Base-by-base conservation (phyloP, 2,888 invertebrate species). In the Philereme transversata region DNA sequence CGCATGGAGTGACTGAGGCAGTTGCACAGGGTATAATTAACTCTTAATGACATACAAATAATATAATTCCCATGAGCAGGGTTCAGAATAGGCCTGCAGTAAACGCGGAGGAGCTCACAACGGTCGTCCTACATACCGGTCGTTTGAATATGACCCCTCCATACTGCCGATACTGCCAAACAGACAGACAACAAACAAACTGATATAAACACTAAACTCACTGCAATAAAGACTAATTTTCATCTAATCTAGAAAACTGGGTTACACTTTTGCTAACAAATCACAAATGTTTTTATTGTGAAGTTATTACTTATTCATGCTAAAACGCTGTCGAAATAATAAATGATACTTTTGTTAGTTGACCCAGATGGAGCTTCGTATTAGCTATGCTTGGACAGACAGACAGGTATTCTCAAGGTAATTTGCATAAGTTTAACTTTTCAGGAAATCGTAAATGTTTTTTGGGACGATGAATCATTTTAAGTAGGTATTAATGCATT, bases 111-210 rank as follows among this genome's bases (percentile, higher is more conserved):
- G 66, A 57, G 55, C 61, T 35, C 33, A 43, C 67, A 87, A 83
- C 86, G 86, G 85, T 82, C 82, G 88, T 78, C 89, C 88, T 70
- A 89, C 84, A 88, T 88, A 82, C 84, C 84, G 81, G 76, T 78
- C 81, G 82, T 73, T 77, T 71, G 81, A 78, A 77, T 80, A 72
- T 82, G 85, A 86, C 87, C 88, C 81, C 86, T 72, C 77, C 79
- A 83, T 86, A 87, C 77, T 84, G 86, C 84, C 85, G 84, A 86
- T 83, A 83, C 70, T 73, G 69, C 69, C 63, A 68, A 70, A 60
- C 51, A 48, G 36, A 58, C 57, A 54, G 3, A 57, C 70, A 62
- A 70, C 65, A 69, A 54, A 64, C 62, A 67, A 56, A 43, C 70
- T 8, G 67, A 65, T 57, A 44, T 40, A 56, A 59, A 62, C 51